phyloP scores from a whole-genome alignment of 1,140 invertebrate genomes.

The Zaprionus kolodkinae region DNA sequence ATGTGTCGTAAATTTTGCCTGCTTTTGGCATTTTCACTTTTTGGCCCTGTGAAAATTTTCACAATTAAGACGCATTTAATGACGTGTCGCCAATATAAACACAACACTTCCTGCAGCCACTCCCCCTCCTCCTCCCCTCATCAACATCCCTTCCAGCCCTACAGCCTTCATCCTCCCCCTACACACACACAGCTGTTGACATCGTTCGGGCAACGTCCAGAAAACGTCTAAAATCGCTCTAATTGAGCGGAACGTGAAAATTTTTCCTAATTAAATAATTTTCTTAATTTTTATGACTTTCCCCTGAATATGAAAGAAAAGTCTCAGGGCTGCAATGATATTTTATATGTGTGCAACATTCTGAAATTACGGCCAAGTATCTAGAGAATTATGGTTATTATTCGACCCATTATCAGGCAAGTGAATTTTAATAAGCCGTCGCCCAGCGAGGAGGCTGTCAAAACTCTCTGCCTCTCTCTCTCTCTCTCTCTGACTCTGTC shows the following conservation, averaged over 20 bases:
- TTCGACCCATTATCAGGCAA: constrained; percentile 55
- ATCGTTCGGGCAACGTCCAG: constrained; percentile 71
- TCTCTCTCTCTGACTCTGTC: neutral
- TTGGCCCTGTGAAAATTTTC: constrained; percentile 61
- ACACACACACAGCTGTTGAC: constrained; percentile 62
- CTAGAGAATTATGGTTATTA: constrained; percentile 73
- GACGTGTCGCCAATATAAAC: constrained; percentile 78
- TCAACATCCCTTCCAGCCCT: too few species aligned
- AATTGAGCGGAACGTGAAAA: constrained; percentile 81
- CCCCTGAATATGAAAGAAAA: neutral
- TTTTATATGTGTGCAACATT: constrained; percentile 77
- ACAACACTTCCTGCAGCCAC: constrained; percentile 57
- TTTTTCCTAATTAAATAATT: constrained; percentile 80
- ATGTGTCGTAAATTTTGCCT: constrained; percentile 70
- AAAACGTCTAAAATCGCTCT: constrained; percentile 43
- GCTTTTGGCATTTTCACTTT: constrained; percentile 59
- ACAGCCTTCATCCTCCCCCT: too few species aligned
- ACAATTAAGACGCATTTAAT: constrained; percentile 79
- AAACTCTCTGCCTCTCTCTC: too few species aligned
- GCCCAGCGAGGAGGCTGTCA: constrained; percentile 29
- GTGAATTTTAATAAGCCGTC: constrained; percentile 72
- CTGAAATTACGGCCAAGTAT: constrained; percentile 75
- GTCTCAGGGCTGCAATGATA: constrained; percentile 37
- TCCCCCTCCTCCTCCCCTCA: constrained; percentile 11
- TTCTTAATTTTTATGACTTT: constrained; percentile 75